These are phyloP conservation scores for Drosophila malerkotliana DNA, from an alignment of 1,140 invertebrate genomes.

Conservation along the genomic window DNA sequence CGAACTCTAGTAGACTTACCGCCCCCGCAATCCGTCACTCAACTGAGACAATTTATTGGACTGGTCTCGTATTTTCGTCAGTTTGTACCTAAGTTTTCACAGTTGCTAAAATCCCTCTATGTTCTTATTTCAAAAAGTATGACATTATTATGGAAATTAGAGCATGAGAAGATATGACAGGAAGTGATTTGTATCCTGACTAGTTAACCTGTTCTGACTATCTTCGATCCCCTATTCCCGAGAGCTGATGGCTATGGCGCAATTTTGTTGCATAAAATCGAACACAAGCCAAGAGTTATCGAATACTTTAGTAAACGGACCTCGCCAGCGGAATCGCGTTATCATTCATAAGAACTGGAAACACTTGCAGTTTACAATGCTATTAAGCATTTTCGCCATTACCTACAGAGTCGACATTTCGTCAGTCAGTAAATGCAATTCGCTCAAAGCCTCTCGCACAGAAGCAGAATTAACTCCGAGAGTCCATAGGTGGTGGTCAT, in stretches of 20 bases:
- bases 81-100: slow-evolving; percentile 1
- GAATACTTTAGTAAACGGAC: slow-evolving; percentile 4
- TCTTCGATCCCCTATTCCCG: slow-evolving; percentile 20
- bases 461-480: neutral
- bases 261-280: slow-evolving; percentile 13
- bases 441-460: neutral
- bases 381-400: slow-evolving; percentile 2
- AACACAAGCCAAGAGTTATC: neutral
- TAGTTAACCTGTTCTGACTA: slow-evolving; percentile 18
- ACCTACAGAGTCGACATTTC: neutral
- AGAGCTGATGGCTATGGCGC: slow-evolving; percentile 6
- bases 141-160: neutral
- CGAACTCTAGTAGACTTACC: neutral
- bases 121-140: neutral
- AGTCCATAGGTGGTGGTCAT: too few relatives aligned
- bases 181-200: slow-evolving; percentile 15
- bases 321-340: slow-evolving; percentile 3
- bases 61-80: slow-evolving; percentile 1
- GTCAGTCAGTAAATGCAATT: neutral
- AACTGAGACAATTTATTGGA: neutral
- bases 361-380: neutral
- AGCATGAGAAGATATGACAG: slow-evolving; percentile 19
- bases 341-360: neutral
- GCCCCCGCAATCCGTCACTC: neutral
- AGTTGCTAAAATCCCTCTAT: neutral